Percentiles rank a stretch among this genome's conserved stretches.
phyloP scores from a whole-genome alignment of 2,888 invertebrate species.

The Dolichopus griseipennis region DNA sequence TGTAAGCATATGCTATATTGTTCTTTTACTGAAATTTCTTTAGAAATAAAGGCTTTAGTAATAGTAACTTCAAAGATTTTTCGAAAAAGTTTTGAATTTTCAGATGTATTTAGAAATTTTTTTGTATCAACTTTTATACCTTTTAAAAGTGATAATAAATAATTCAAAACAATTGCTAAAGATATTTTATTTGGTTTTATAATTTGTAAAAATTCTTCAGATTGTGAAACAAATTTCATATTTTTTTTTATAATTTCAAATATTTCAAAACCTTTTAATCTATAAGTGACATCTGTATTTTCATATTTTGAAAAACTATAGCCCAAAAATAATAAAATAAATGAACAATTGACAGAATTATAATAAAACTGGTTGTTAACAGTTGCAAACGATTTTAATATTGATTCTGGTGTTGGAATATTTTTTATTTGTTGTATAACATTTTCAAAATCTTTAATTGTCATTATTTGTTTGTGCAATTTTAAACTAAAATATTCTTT shows the following conservation, averaged over 20 bases:
- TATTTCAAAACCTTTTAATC: constrained; percentile 26
- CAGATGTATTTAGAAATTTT: constrained; percentile 26
- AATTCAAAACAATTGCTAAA: constrained; percentile 49
- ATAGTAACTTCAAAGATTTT: constrained; percentile 28
- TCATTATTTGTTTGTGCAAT: constrained; percentile 5
- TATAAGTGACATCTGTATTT: background rate
- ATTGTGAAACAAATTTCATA: constrained; percentile 17
- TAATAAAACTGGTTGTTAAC: constrained; percentile 24
- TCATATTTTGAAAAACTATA: background rate
- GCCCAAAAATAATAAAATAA: constrained; percentile 28
- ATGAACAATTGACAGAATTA: constrained; percentile 28
- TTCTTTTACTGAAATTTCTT: constrained; percentile 20
- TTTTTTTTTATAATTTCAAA: constrained; percentile 26
- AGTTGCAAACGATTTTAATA: constrained; percentile 31
- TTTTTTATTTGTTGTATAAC: constrained; percentile 15
- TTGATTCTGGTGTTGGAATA: constrained; percentile 23
- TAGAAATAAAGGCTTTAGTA: constrained; percentile 23
- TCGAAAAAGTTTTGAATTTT: constrained; percentile 21
- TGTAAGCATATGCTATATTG: constrained; percentile 35
- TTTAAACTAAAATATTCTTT: background rate
- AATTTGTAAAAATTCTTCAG: constrained; percentile 36
- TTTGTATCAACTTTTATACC: constrained; percentile 33
- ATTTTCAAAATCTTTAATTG: constrained; percentile 21
- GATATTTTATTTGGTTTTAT: constrained; percentile 47
- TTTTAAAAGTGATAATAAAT: constrained; percentile 46